These are phyloP conservation scores for Pseudomyrmex flavicornis DNA, from an alignment of 1,140 invertebrate genomes.

Conservation along the genomic window DNA sequence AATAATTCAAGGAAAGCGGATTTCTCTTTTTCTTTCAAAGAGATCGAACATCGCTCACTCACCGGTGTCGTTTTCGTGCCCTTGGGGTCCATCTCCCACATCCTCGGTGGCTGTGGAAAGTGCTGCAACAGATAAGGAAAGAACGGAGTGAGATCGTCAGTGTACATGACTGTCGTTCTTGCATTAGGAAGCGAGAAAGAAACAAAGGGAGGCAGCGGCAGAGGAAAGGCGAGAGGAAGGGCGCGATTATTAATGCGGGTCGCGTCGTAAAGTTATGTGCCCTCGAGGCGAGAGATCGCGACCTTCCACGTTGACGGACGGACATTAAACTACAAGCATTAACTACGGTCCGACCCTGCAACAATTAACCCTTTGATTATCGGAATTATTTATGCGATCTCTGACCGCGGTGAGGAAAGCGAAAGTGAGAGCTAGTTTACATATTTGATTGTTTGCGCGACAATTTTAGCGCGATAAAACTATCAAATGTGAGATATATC, in stretches of 20 bases:
- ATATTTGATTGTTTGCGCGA: not conserved
- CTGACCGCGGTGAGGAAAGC: not conserved
- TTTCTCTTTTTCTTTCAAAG: not conserved
- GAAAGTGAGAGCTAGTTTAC: not conserved
- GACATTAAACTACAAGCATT: slow-evolving; percentile 49
- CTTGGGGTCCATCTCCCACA: slow-evolving; percentile 75
- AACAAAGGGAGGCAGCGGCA: not conserved
- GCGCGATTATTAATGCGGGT: slow-evolving; percentile 65
- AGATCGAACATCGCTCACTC: slow-evolving; percentile 72
- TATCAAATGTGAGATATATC: not conserved
- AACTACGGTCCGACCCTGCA: not conserved
- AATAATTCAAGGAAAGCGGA: not conserved
- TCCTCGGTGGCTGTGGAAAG: slow-evolving; percentile 79
- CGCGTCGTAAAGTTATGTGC: slow-evolving; percentile 64
- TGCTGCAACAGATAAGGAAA: slow-evolving; percentile 73
- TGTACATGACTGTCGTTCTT: slow-evolving; percentile 9
- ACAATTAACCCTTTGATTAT: slow-evolving; percentile 52
- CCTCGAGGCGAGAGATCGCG: slow-evolving; percentile 55
- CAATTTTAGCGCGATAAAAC: not conserved
- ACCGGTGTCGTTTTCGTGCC: slow-evolving; percentile 81
- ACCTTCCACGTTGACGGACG: slow-evolving; percentile 60
- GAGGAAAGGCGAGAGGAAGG: too few species aligned
- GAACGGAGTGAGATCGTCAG: slow-evolving; percentile 34
- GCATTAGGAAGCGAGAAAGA: not conserved
- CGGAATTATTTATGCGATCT: slow-evolving; percentile 28